phyloP scores from a whole-genome alignment of 2,113 vertebrate species.

The Pantherophis guttatus region DNA sequence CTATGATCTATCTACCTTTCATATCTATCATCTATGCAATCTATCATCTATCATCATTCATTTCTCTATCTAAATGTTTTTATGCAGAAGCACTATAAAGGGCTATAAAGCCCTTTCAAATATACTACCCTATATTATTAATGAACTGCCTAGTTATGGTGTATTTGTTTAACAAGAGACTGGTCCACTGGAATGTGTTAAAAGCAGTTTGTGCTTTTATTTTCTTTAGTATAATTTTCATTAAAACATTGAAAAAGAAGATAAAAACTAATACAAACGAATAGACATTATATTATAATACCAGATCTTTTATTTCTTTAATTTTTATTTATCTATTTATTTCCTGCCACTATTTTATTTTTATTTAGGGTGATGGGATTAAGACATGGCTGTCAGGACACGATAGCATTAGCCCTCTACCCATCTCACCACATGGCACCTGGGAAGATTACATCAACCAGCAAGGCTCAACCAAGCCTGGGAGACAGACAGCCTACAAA shows the following conservation, averaged over 20 bases:
- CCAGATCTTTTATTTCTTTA: neutral
- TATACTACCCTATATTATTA: neutral
- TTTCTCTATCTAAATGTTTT: neutral
- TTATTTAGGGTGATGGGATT: no score
- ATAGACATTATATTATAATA: neutral
- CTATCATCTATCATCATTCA: neutral
- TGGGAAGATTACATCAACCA: no score
- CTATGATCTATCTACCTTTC: no score
- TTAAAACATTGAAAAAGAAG: no score
- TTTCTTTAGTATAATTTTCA: neutral
- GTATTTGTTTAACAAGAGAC: constrained; percentile 29
- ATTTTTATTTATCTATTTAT: neutral
- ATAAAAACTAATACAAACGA: no score
- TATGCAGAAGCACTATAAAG: constrained; percentile 1
- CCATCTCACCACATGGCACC: no score
- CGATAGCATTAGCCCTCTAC: no score
- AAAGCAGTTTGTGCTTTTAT: neutral
- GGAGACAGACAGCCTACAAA: no score
- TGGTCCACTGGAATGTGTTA: constrained; percentile 36
- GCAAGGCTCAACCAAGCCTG: no score
- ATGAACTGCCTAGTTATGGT: constrained; percentile 37
- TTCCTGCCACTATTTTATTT: no score
- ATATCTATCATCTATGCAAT: no score
- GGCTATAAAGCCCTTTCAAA: constrained; percentile 7
- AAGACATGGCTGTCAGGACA: no score